These are phyloP conservation scores for Peromyscus maniculatus DNA, from an alignment of 2,113 vertebrate genomes.

Conservation along the genomic window DNA sequence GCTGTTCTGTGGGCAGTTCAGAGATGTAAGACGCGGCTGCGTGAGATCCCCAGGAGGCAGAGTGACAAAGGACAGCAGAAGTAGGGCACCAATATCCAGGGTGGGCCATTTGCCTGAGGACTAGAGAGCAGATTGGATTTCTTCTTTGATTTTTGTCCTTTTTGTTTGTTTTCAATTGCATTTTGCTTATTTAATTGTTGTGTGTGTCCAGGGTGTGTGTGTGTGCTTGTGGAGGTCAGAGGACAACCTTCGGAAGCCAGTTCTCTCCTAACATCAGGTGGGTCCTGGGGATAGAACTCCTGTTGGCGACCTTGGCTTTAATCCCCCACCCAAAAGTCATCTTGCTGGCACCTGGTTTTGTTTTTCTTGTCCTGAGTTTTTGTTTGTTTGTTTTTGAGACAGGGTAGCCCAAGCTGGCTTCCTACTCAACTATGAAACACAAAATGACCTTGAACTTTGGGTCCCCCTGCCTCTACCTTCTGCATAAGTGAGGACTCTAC, in stretches of 20 bases:
- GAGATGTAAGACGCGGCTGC: neutral
- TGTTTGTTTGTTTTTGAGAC: neutral
- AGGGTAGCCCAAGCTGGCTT: neutral
- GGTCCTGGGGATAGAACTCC: neutral
- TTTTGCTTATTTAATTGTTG: neutral
- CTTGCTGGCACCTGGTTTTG: neutral
- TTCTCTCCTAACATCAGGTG: neutral
- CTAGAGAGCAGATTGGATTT: neutral
- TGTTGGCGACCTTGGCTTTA: neutral
- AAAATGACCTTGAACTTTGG: neutral
- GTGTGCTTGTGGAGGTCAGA: neutral
- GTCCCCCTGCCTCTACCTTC: neutral
- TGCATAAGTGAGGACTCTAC: neutral
- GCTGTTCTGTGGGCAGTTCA: neutral
- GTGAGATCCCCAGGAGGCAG: slow-evolving; percentile 4
- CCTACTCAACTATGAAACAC: neutral
- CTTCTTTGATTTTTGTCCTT: neutral
- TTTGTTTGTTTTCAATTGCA: neutral
- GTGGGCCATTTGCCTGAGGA: neutral
- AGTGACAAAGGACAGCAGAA: neutral
- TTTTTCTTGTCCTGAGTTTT: neutral
- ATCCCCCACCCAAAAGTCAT: neutral
- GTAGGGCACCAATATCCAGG: neutral
- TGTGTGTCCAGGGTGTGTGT: neutral
- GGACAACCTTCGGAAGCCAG: neutral